Percentiles rank a stretch among this genome's conserved stretches.
Conservation (phyloP, 2,113 vertebrate species). For the Solenodon paradoxus region DNA sequence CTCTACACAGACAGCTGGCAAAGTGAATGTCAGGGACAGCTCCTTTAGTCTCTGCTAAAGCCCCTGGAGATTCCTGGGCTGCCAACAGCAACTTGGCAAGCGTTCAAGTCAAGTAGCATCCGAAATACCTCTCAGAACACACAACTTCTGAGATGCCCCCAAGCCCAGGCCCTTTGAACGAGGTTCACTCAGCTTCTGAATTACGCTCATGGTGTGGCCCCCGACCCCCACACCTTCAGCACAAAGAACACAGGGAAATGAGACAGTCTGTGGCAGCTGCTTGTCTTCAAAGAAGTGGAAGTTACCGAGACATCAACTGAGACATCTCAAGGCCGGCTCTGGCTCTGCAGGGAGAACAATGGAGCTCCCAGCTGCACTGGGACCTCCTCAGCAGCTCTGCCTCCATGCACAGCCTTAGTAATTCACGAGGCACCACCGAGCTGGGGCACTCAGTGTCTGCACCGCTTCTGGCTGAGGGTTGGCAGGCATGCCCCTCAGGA, state of each 20-base stretch:
- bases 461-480: neutral
- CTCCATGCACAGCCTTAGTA: rapidly evolving
- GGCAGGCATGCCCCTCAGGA: neutral
- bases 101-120: neutral
- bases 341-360: rapidly evolving
- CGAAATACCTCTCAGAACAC: neutral
- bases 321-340: neutral
- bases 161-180: neutral
- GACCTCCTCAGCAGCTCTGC: neutral
- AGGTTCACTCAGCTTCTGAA: neutral
- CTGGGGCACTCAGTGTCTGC: too few species aligned
- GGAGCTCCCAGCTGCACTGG: rapidly evolving
- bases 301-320: neutral
- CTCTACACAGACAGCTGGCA: neutral
- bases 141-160: neutral
- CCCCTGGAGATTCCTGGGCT: neutral
- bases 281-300: neutral
- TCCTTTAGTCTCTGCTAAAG: neutral
- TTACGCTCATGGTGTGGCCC: neutral
- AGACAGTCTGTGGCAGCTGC: rapidly evolving
- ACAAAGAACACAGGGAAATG: neutral
- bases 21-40: neutral
- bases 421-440: neutral
- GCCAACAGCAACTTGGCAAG: neutral
- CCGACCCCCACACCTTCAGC: too few species aligned